phyloP scores from a whole-genome alignment of 2,113 vertebrate genomes.

The Lota lota region DNA sequence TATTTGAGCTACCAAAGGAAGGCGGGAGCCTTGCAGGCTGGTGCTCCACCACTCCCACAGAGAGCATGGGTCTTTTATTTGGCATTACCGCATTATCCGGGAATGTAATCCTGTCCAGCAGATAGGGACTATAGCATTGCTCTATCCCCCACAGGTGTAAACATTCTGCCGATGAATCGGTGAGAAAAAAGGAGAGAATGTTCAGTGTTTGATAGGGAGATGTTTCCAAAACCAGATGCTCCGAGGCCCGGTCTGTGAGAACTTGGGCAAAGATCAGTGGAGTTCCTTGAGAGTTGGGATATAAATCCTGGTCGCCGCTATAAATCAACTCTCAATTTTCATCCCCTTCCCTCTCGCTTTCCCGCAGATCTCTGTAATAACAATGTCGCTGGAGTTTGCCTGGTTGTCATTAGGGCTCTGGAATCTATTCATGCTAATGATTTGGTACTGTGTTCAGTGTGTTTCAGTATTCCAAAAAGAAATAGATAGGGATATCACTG shows the following conservation, averaged over 20 bases:
- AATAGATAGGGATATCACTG: slow-evolving; percentile 50
- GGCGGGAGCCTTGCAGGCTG: slow-evolving; percentile 17
- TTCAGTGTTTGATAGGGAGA: slow-evolving; percentile 54
- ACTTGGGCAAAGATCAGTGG: slow-evolving; percentile 59
- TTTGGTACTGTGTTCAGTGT: slow-evolving; percentile 50
- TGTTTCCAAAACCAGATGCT: slow-evolving; percentile 67
- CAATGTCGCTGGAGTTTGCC: slow-evolving; percentile 69
- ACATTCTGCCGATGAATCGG: slow-evolving; percentile 53
- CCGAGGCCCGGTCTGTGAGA: slow-evolving; percentile 51
- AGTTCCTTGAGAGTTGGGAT: slow-evolving; percentile 60
- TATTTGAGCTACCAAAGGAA: no score
- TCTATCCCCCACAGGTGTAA: slow-evolving; percentile 70
- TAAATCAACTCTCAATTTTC: slow-evolving; percentile 75
- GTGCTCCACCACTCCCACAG: slow-evolving; percentile 43
- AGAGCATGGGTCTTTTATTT: slow-evolving; percentile 45
- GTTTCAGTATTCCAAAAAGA: slow-evolving; percentile 56
- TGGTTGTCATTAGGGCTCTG: slow-evolving; percentile 67
- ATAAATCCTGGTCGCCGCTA: slow-evolving; percentile 69
- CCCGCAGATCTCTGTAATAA: slow-evolving; percentile 68
- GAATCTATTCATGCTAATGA: slow-evolving; percentile 64
- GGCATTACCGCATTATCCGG: slow-evolving; percentile 34
- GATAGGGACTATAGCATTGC: slow-evolving; percentile 50
- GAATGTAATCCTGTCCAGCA: slow-evolving; percentile 57
- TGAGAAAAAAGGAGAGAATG: slow-evolving; percentile 36
- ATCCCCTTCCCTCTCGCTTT: slow-evolving; percentile 59